Conservation (phyloP, 2,113 vertebrate species). For the Chloebia gouldiae region DNA sequence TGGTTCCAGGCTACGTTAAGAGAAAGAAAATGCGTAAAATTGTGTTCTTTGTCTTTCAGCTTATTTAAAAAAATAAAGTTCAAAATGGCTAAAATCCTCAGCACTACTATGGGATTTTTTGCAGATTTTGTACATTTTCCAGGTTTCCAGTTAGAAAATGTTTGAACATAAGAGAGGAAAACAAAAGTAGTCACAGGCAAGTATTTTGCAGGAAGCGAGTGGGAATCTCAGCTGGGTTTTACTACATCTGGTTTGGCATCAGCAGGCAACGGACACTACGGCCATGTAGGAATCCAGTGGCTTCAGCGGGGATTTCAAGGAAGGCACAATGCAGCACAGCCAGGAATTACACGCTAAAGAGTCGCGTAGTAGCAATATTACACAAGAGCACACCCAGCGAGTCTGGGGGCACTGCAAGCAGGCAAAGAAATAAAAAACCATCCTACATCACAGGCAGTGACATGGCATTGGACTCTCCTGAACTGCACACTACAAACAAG, state of each 20-base stretch:
- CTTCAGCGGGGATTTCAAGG: background rate
- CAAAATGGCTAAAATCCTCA: slow-evolving; percentile 61
- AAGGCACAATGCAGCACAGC: background rate
- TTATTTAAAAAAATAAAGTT: slow-evolving; percentile 75
- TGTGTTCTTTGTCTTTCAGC: slow-evolving; percentile 78
- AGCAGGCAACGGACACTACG: background rate
- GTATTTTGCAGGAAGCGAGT: background rate
- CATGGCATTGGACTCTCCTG: background rate
- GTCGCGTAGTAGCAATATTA: background rate
- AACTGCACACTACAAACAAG: background rate
- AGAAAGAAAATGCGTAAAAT: slow-evolving; percentile 69
- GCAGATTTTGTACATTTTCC: slow-evolving; percentile 50
- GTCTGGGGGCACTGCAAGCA: background rate
- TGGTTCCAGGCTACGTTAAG: slow-evolving; percentile 71
- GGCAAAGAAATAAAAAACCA: background rate
- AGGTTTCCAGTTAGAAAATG: slow-evolving; percentile 42
- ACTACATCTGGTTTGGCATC: slow-evolving; percentile 2
- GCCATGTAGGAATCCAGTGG: background rate
- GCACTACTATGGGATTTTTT: slow-evolving; percentile 22
- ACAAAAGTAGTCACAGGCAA: background rate
- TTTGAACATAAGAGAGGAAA: background rate
- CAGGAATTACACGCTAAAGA: background rate
- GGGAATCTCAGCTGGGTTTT: slow-evolving; percentile 36
- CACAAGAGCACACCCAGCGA: background rate
- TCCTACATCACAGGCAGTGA: background rate